Conservation (phyloP, 2,888 invertebrate genomes). For the Chloroclystis v-ata region DNA sequence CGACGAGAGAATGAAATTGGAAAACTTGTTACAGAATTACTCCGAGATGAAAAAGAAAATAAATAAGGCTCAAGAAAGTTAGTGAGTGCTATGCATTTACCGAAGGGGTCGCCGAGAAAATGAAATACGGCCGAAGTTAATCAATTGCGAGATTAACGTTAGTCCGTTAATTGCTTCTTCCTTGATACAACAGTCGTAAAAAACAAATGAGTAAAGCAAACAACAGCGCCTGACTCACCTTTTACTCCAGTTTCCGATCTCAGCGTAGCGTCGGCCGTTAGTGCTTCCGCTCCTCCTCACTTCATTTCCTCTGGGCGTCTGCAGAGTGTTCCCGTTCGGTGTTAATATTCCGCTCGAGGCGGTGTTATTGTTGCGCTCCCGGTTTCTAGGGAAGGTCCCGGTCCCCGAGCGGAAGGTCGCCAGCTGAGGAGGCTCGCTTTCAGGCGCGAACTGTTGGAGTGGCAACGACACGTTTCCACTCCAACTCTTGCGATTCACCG, state of each 20-base stretch:
- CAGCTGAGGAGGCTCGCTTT: slow-evolving; percentile 64
- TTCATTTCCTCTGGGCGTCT: slow-evolving; percentile 74
- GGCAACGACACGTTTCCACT: slow-evolving; percentile 75
- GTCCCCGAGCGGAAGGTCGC: slow-evolving; percentile 73
- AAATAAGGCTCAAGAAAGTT: slow-evolving; percentile 65
- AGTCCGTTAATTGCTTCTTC: slow-evolving; percentile 24
- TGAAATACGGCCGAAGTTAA: slow-evolving; percentile 22
- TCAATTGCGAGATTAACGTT: slow-evolving; percentile 18
- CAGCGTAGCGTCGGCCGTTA: slow-evolving; percentile 77
- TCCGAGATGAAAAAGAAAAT: slow-evolving; percentile 65
- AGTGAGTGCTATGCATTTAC: slow-evolving; percentile 31
- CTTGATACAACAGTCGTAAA: slow-evolving; percentile 22
- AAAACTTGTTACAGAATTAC: slow-evolving; percentile 76
- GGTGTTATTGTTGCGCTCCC: slow-evolving; percentile 71
- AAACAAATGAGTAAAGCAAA: slow-evolving; percentile 32
- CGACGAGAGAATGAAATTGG: slow-evolving; percentile 76
- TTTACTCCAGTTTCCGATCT: slow-evolving; percentile 79
- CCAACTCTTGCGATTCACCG: slow-evolving; percentile 76
- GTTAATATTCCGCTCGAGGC: slow-evolving; percentile 72
- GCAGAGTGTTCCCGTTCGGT: slow-evolving; percentile 72
- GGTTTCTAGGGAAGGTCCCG: slow-evolving; percentile 72
- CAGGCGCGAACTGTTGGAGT: slow-evolving; percentile 66
- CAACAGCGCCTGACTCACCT: slow-evolving; percentile 56
- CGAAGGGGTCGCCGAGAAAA: slow-evolving; percentile 19
- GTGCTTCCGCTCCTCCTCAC: slow-evolving; percentile 72